Evolutionary conservation across 2,888 invertebrate species (phyloP), one percentile per base, ranked within the genome.

Genomic region (Cephus pygmeus): DNA sequence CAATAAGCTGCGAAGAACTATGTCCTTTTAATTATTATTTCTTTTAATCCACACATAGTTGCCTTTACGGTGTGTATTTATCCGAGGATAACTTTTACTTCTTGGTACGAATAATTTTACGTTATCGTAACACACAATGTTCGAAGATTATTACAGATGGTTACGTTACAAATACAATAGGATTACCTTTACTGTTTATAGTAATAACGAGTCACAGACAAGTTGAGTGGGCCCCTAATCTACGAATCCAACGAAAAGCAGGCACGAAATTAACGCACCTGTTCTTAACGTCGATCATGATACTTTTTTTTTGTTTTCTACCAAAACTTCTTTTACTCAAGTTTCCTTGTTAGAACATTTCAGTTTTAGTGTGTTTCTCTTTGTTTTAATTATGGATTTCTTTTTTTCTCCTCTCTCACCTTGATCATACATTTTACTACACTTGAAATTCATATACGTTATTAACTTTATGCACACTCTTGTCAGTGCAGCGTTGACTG

Each of bases 181-280:
- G 79, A 82, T 84, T 81, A 83, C 80, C 83, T 75, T 75, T 77
- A 81, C 80, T 76, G 74, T 79, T 82, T 79, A 83, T 81, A 78
- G 76, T 76, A 77, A 82, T 81, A 76, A 74, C 85, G 79, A 81
- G 81, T 87, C 83, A 85, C 87, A 85, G 83, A 86, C 84, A 87
- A 84, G 83, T 85, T 85, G 88, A 56, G 56, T 89, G 90, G 90
- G 90, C 88, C 90, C 90, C 89, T 84, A 80, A 85, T 82, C 84
- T 87, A 86, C 84, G 86, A 83, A 84, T 86, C 83, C 83, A 89
- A 88, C 87, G 85, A 86, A 87, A 89, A 87, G 80, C 85, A 88
- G 83, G 83, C 81, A 83, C 85, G 83, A 77, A 77, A 80, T 79
- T 34, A 68, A 35, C 56, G 15, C 34, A 76, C 78, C 76, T 78